Conservation (phyloP, 2,888 invertebrate genomes). For the Drosophila setosimentum region DNA sequence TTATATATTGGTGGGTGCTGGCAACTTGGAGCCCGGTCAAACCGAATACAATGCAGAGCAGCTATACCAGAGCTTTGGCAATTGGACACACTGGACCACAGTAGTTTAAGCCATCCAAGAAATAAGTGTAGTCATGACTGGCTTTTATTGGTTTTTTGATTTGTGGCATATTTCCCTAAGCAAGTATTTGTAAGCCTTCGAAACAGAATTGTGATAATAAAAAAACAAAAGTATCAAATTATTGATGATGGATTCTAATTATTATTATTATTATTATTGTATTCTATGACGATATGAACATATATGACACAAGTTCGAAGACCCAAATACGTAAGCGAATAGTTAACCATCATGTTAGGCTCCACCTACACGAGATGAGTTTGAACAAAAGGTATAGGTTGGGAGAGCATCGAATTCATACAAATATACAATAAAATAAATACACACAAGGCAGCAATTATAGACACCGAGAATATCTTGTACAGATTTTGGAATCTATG, state of each 20-base stretch:
- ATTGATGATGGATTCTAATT: constrained; percentile 9
- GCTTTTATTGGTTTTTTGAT: constrained; percentile 12
- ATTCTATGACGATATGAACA: background rate
- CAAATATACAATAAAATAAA: background rate
- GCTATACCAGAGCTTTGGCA: constrained; percentile 88
- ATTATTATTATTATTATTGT: background rate
- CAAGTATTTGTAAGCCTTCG: constrained; percentile 38
- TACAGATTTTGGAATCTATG: background rate
- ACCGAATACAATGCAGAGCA: constrained; percentile 90
- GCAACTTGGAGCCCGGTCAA: constrained; percentile 87
- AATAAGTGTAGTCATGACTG: constrained; percentile 30
- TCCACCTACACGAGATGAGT: background rate
- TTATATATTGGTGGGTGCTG: constrained; percentile 89
- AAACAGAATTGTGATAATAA: constrained; percentile 52
- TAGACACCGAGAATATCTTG: constrained; percentile 1
- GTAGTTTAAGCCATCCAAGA: constrained; percentile 6
- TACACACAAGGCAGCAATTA: background rate
- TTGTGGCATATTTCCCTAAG: constrained; percentile 55
- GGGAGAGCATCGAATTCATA: background rate
- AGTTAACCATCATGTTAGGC: background rate
- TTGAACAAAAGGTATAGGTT: background rate
- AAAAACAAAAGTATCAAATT: constrained; percentile 28
- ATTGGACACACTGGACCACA: constrained; percentile 88
- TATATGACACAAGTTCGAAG: constrained; percentile 18
- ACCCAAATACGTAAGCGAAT: constrained; percentile 7